Conservation (phyloP, 2,113 vertebrate genomes). For the Miniopterus natalensis region DNA sequence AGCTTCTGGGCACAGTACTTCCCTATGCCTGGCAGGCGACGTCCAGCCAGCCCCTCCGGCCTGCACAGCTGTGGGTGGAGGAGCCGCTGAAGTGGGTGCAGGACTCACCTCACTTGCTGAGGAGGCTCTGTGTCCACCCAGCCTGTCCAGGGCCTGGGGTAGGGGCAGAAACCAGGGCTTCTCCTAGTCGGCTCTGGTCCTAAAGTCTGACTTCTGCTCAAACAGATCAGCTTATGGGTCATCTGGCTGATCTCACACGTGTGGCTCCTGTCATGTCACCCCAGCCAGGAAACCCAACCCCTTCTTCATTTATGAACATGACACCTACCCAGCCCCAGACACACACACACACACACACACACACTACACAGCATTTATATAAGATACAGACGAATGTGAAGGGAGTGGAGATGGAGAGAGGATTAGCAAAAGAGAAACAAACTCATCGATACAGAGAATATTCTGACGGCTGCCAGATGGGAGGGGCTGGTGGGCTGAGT, state of each 20-base stretch:
- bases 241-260: not conserved
- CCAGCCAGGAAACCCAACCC: not conserved
- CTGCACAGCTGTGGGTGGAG: not conserved
- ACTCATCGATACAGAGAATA: not conserved
- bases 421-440: not conserved
- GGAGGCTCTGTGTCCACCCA: not conserved
- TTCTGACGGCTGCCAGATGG: not conserved
- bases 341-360: no score
- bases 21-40: not conserved
- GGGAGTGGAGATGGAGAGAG: not conserved
- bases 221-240: rapidly evolving
- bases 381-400: not conserved
- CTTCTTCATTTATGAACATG: not conserved
- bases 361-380: not conserved
- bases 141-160: not conserved
- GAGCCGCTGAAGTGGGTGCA: not conserved
- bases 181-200: not conserved
- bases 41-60: not conserved
- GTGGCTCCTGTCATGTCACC: not conserved
- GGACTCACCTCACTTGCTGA: not conserved
- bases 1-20: not conserved
- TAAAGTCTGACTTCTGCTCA: not conserved
- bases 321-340: not conserved
- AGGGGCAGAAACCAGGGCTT: not conserved
- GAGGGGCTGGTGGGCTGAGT: not conserved